phyloP scores from a whole-genome alignment of 2,113 vertebrate species.

The Python bivittatus region DNA sequence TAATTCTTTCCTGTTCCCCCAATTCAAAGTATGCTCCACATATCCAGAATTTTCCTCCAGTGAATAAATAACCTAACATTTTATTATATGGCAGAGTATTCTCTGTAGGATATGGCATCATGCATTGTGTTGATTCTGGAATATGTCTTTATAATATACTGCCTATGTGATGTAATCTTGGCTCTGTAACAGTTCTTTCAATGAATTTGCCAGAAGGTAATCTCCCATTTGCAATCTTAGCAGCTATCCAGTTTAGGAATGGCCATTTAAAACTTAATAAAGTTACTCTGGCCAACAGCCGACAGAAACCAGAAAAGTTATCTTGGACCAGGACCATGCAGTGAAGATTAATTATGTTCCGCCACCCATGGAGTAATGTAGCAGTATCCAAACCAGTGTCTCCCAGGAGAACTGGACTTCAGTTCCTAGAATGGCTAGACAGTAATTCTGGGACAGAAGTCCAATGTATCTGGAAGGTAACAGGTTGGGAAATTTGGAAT shows the following conservation, averaged over 20 bases:
- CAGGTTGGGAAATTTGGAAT: neutral
- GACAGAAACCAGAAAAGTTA: slow-evolving; percentile 19
- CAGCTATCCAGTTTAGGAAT: slow-evolving; percentile 30
- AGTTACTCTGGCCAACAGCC: slow-evolving; percentile 3
- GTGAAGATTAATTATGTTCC: slow-evolving; percentile 20
- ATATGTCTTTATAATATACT: slow-evolving; percentile 26
- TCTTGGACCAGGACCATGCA: neutral
- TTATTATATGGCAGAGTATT: slow-evolving; percentile 24
- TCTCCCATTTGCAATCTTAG: slow-evolving; percentile 32
- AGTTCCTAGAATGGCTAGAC: neutral
- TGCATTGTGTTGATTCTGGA: neutral
- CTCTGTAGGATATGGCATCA: slow-evolving; percentile 14
- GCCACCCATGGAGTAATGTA: slow-evolving; percentile 1
- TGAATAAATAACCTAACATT: neutral
- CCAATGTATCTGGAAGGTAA: neutral
- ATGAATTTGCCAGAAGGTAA: slow-evolving; percentile 31
- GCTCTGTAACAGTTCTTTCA: slow-evolving; percentile 24
- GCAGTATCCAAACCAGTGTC: neutral
- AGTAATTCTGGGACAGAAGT: neutral
- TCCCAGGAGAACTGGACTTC: neutral
- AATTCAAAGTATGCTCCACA: slow-evolving; percentile 6
- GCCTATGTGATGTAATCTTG: slow-evolving; percentile 36
- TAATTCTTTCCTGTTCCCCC: neutral
- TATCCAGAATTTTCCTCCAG: neutral
- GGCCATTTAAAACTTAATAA: slow-evolving; percentile 37